Evolutionary conservation across 2,797 vertebrate species (phyloP), one percentile per base, ranked within the genome.

Genomic region (Molossus alvarezi): DNA sequence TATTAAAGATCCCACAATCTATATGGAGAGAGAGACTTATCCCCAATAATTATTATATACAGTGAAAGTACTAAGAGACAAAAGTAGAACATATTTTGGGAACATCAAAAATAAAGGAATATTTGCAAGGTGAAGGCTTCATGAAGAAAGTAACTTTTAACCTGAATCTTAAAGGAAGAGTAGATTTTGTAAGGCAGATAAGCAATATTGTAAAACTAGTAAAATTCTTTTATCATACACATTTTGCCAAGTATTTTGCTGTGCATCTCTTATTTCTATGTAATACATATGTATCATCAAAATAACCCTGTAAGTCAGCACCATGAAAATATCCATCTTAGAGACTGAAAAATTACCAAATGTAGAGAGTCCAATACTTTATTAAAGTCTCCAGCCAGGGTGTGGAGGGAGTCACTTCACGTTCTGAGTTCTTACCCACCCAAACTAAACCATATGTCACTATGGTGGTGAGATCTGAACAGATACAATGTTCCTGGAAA

Each of bases 141-240:
- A 51, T 18, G 15, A 4, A 80, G 41, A 93, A 82, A 11, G 29
- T 76, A 23, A 86, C 8, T 55, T 92, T 67, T 57, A 71, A 77
- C 7, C 7, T 77, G 53, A 62, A 41, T 92, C n/a, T 85, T 92
- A 20, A 94, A 89, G 33, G 60, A 91, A 81, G 5, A 92, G 37
- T 55, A 53, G 21, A 55, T 76, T 85, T 88, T 76, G 5, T 23
- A 77, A 91, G 57, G 17, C 14, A 94, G 62, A 77, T 37, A 83
- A 14, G 0, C 37, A 77, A 3, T 55, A 75, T 72, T 72, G 12
- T n/a, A 75, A 51, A 73, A 90, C 27, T 48, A 73, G 17, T 29
- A 91, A 71, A 69, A 48, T 64, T 83, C 2, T 83, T 86, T 93
- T 53, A 76, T 76, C 37, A 20, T 76, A 76, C 48, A 27, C 1